Conservation (phyloP, 2,797 vertebrate genomes). For the Sitta carolinensis region DNA sequence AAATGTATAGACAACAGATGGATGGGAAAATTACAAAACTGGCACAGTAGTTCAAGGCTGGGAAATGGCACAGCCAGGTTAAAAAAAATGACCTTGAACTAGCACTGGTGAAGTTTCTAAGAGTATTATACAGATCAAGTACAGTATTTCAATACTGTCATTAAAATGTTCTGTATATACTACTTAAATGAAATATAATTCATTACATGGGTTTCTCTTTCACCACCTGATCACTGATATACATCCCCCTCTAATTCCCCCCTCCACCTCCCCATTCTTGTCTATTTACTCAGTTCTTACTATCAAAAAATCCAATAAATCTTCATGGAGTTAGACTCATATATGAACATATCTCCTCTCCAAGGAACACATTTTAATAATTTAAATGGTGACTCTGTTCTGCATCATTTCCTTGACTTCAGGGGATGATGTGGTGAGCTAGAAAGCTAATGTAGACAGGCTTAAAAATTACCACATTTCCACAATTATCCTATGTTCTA, state of each 20-base stretch:
- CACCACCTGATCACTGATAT: background rate
- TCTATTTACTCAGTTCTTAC: conserved; percentile 24
- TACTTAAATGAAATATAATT: background rate
- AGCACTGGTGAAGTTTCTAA: background rate
- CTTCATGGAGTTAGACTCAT: background rate
- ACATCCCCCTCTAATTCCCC: background rate
- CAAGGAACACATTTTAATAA: conserved; percentile 51
- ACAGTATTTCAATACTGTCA: background rate
- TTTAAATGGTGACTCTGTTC: conserved; percentile 19
- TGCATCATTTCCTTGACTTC: conserved; percentile 40
- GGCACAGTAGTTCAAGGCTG: background rate
- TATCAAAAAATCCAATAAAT: conserved; percentile 41
- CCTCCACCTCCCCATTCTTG: background rate
- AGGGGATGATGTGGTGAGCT: background rate
- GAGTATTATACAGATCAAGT: background rate
- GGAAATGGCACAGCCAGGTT: background rate
- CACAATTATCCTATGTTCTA: background rate
- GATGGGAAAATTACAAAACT: background rate
- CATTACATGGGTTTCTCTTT: background rate
- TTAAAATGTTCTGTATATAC: background rate
- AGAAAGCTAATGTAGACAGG: conserved; percentile 6
- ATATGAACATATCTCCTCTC: conserved; percentile 2
- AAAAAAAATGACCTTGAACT: background rate
- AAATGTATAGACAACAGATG: background rate
- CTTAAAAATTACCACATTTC: background rate